A percentile compares a stretch with the other conserved stretches of the same genome.
Conservation (phyloP, 2,888 invertebrate species). For the Scaptomyza caliginosa region DNA sequence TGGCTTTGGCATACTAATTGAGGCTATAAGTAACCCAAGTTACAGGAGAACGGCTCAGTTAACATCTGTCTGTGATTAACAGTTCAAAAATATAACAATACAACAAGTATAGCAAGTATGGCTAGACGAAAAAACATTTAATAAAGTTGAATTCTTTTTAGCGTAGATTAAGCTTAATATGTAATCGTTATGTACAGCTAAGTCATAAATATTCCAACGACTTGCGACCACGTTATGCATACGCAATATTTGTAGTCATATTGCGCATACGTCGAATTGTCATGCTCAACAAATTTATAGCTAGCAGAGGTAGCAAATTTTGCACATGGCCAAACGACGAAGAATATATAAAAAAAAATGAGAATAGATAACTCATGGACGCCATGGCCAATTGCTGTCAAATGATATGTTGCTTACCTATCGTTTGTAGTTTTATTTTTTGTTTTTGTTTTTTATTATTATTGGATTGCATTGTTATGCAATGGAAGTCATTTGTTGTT, state of each 20-base stretch:
- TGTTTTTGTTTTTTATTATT: constrained; percentile 32
- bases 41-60: constrained; percentile 19
- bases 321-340: constrained; percentile 10
- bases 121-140: background rate
- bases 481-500: constrained; percentile 47
- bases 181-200: background rate
- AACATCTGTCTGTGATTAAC: constrained; percentile 15
- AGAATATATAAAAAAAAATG: background rate
- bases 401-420: constrained; percentile 64
- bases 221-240: constrained; percentile 22
- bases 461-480: constrained; percentile 71
- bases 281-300: constrained; percentile 42
- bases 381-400: constrained; percentile 63
- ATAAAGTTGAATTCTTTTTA: background rate
- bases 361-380: constrained; percentile 44
- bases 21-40: constrained; percentile 40
- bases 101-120: background rate
- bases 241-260: constrained; percentile 37
- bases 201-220: constrained; percentile 28
- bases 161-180: constrained; percentile 2
- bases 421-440: constrained; percentile 13
- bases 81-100: background rate
- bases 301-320: constrained; percentile 21
- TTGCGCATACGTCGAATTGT: constrained; percentile 48
- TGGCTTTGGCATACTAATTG: constrained; percentile 50